Evolutionary conservation across 2,113 vertebrate species (phyloP).

Genomic region (Phylloscopus trochiloides): DNA sequence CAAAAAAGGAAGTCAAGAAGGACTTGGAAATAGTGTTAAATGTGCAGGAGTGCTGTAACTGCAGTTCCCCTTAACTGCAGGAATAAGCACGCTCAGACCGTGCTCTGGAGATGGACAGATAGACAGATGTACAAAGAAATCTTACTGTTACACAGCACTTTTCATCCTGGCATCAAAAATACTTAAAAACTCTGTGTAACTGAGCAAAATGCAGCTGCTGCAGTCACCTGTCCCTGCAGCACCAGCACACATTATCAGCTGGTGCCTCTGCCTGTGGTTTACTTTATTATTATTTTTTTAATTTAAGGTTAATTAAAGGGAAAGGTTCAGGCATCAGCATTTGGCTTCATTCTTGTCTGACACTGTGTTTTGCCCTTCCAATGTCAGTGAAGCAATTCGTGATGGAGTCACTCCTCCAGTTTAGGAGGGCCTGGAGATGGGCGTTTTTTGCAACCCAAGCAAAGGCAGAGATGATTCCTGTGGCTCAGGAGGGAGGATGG

Average conservation of each 20-base stretch:
- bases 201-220: constrained; percentile 4
- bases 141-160: background rate
- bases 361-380: background rate
- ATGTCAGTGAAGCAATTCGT: background rate
- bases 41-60: background rate
- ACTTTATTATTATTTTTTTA: background rate
- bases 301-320: background rate
- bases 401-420: background rate
- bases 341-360: background rate
- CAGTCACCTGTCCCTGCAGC: background rate
- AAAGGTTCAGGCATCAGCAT: background rate
- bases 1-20: background rate
- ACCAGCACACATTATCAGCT: accelerated
- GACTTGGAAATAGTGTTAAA: constrained; percentile 5
- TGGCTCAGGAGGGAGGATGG: background rate
- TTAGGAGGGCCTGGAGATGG: background rate
- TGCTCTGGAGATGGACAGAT: background rate
- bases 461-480: background rate
- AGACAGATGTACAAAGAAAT: background rate
- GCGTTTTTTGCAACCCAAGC: background rate
- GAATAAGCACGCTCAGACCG: background rate
- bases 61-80: background rate
- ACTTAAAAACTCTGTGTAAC: background rate
- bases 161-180: constrained; percentile 2
- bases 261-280: background rate